Evolutionary conservation across 2,113 vertebrate genomes (phyloP).

Genomic region (Verasper variegatus): DNA sequence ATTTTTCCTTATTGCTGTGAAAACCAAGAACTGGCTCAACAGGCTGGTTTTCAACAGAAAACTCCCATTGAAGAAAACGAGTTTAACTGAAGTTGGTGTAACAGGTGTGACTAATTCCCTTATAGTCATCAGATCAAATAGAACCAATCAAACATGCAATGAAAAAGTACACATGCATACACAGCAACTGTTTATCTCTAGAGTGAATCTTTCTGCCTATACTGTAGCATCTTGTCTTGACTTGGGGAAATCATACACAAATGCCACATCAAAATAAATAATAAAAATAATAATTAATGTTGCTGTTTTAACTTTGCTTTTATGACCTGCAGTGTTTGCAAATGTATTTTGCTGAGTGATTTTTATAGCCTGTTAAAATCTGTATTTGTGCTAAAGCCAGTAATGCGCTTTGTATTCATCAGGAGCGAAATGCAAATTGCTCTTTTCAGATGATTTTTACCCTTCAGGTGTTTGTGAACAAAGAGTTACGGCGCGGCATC

Average conservation of each 20-base stretch:
- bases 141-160: conserved; percentile 8
- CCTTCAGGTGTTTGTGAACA: conserved; percentile 48
- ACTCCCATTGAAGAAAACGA: background rate
- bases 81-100: too few species aligned
- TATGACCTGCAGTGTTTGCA: conserved; percentile 6
- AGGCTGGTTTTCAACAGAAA: background rate
- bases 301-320: conserved; percentile 22
- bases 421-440: conserved; percentile 15
- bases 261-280: background rate
- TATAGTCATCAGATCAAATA: conserved; percentile 8
- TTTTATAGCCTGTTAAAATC: background rate
- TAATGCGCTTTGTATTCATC: background rate
- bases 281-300: conserved; percentile 1
- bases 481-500: conserved; percentile 6
- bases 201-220: conserved; percentile 36
- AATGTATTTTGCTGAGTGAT: conserved; percentile 1
- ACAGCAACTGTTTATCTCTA: conserved; percentile 22
- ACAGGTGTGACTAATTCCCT: background rate
- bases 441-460: conserved; percentile 28
- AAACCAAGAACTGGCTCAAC: background rate
- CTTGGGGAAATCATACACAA: background rate
- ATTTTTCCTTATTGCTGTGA: background rate
- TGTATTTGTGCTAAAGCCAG: conserved; percentile 2
- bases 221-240: background rate
- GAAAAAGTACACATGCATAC: conserved; percentile 2